Percentiles rank a stretch among this genome's conserved stretches.
Conservation (phyloP, 2,113 vertebrate genomes). For the Oryzias javanicus region DNA sequence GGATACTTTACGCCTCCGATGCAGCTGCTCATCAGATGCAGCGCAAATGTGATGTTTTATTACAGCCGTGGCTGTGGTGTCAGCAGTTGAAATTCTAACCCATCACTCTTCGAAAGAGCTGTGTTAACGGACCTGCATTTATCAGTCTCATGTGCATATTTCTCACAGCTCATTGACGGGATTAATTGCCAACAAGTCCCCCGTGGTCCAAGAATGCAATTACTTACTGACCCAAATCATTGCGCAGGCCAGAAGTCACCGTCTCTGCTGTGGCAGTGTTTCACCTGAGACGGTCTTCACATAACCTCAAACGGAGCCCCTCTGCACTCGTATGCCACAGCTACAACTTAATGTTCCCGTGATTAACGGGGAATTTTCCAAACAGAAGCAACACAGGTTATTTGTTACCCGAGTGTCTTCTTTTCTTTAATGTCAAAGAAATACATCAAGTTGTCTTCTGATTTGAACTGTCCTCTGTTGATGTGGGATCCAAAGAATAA, state of each 20-base stretch:
- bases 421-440: conserved; percentile 9
- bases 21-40: not conserved
- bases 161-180: conserved; percentile 53
- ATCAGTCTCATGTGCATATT: conserved; percentile 41
- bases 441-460: not conserved
- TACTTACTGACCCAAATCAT: conserved; percentile 78
- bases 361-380: conserved; percentile 3
- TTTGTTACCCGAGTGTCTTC: not conserved
- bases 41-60: not conserved
- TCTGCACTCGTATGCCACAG: conserved; percentile 3
- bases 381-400: not conserved
- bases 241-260: conserved; percentile 54
- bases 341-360: not conserved
- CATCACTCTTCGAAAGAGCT: conserved; percentile 34
- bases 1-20: too few relatives aligned
- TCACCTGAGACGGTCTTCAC: conserved; percentile 44
- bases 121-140: conserved; percentile 27
- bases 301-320: conserved; percentile 31
- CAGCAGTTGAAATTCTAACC: conserved; percentile 22
- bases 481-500: not conserved
- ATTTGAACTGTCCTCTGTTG: not conserved
- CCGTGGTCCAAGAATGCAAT: conserved; percentile 70
- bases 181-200: conserved; percentile 71
- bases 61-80: conserved; percentile 16
- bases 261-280: conserved; percentile 38